phyloP scores from a whole-genome alignment of 2,113 vertebrate species.

The Asarcornis scutulata region DNA sequence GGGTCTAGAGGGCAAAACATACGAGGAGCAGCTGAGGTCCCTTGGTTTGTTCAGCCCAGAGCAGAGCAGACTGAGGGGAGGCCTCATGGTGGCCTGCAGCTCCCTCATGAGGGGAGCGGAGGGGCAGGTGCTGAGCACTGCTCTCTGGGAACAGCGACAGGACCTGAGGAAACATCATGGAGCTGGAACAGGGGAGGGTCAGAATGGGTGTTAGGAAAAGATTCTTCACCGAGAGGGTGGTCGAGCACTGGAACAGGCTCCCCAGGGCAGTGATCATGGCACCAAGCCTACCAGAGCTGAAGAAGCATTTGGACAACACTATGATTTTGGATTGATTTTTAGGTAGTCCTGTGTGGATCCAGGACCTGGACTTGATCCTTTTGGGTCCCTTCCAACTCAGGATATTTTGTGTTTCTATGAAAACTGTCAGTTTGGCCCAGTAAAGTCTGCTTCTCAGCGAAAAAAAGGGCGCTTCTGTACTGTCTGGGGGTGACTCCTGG shows the following conservation, averaged over 20 bases:
- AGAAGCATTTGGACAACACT: neutral
- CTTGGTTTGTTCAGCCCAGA: no score
- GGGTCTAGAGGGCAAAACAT: neutral
- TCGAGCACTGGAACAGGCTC: neutral
- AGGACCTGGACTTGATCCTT: neutral
- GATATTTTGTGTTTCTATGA: neutral
- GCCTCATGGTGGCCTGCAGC: no score
- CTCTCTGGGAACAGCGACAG: no score
- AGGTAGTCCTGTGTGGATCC: no score
- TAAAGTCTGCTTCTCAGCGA: neutral
- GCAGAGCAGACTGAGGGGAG: no score
- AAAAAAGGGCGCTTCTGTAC: neutral
- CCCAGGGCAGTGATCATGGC: neutral
- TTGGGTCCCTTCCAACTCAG: neutral
- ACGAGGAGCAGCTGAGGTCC: neutral
- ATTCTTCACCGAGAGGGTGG: neutral
- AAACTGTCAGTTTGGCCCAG: accelerated
- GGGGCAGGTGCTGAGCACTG: no score
- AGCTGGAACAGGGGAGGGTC: neutral
- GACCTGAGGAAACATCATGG: no score
- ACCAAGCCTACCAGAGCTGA: neutral
- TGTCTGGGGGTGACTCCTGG: neutral
- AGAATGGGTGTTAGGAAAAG: neutral
- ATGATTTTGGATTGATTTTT: no score
- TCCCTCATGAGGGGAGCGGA: no score